Base-by-base conservation (phyloP, 2,113 vertebrate species). In the Grallaria varia region DNA sequence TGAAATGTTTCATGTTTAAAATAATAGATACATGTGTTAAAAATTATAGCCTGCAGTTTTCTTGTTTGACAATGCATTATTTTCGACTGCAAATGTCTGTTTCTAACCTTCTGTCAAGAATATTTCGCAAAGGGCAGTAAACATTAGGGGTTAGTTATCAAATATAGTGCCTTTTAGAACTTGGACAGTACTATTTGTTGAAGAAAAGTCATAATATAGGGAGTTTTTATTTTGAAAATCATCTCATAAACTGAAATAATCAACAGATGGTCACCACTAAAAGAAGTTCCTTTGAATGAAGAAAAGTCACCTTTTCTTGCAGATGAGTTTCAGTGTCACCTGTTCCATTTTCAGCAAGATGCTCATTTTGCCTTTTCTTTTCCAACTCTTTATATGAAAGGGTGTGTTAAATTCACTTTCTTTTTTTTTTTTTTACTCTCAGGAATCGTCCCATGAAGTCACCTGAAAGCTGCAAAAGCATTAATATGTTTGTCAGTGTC, bases 21-120 rank as follows among this genome's bases (percentile, higher is more conserved):
- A 98, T 97, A 98, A 98, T 97, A 97, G 97, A 97, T 95, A 96
- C 97, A 95, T 97, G 97, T 97, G 97, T 97, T 97, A 97, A 96
- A 98, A 98, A 97, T 98, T 97, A 97, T 94, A 97, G 96, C 96
- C 97, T 97, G 93, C 96, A 96, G 94, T 97, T 97, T 97, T 97
- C 97, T 95, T 95, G 91, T 96, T 97, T 98, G 97, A 97, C 97
- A 97, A 95, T 96, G 96, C 93, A 96, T 97, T 97, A 97, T 97
- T 98, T 98, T 98, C 97, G 89, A 66, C 92, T 67, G 91, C 90
- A 97, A 97, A 97, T 97, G 97, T 97, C 97, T 93, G 81, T 89
- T 91, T 94, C 90, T 96, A 97, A 97, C 94, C 95, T 85, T 86
- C 91, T 97, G 96, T 96, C 95, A 95, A 92, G 96, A 97, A 96